These are phyloP conservation scores for Ethmia dodecea DNA, from an alignment of 2,888 invertebrate genomes.

Conservation along the genomic window DNA sequence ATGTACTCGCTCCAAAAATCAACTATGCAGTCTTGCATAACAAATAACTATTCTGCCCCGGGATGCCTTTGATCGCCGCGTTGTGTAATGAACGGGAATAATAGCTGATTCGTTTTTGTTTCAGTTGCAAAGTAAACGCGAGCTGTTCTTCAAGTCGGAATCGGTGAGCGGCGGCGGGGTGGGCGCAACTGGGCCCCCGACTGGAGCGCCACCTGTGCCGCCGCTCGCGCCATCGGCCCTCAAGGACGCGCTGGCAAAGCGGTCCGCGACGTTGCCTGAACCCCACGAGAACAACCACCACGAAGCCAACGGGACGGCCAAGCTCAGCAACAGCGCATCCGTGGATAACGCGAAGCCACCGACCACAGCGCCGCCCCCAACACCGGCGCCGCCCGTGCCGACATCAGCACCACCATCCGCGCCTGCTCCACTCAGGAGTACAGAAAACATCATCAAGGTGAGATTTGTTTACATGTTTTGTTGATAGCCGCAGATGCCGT, in stretches of 20 bases:
- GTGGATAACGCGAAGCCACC: slow-evolving; percentile 59
- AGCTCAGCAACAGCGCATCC: slow-evolving; percentile 63
- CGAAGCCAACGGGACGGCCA: slow-evolving; percentile 64
- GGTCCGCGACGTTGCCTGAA: slow-evolving; percentile 63
- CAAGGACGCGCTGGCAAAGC: slow-evolving; percentile 69
- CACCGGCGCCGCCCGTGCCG: slow-evolving; percentile 68
- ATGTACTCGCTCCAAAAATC: too few relatives aligned
- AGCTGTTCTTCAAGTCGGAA: slow-evolving; percentile 90
- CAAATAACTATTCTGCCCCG: too few relatives aligned
- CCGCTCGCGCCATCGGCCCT: slow-evolving; percentile 65
- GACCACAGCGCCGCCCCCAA: slow-evolving; percentile 57
- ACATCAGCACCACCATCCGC: slow-evolving; percentile 46
- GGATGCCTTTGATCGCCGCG: too few relatives aligned
- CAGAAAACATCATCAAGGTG: slow-evolving; percentile 70
- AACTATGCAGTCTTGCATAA: too few relatives aligned
- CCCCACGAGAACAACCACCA: slow-evolving; percentile 67
- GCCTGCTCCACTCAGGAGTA: slow-evolving; percentile 54
- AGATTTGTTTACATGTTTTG: too few relatives aligned
- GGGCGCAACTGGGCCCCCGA: slow-evolving; percentile 53
- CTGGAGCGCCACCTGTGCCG: slow-evolving; percentile 65
- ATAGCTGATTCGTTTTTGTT: too few relatives aligned
- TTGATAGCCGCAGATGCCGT: too few relatives aligned
- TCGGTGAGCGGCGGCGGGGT: slow-evolving; percentile 74
- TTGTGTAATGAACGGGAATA: too few relatives aligned
- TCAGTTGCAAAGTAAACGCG: slow-evolving; percentile 90